A percentile compares a stretch with the other conserved stretches of the same genome.
phyloP scores from a whole-genome alignment of 2,797 vertebrate genomes.

The Parotocinclus haroldoi region DNA sequence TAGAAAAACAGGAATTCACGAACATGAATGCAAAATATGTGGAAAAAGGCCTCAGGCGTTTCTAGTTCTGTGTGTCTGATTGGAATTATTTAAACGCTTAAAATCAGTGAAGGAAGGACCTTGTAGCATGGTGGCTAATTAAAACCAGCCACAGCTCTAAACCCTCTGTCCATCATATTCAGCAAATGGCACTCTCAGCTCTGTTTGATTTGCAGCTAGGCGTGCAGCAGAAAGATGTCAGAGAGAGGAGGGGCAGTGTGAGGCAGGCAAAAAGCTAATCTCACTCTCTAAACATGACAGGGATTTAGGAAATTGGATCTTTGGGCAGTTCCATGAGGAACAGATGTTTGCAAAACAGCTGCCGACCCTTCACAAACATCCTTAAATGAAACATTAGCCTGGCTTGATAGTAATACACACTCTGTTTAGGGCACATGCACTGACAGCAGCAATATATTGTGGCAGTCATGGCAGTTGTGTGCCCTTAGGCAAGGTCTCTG shows the following conservation, averaged over 20 bases:
- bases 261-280: constrained; percentile 52
- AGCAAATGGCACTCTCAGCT: constrained; percentile 32
- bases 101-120: constrained; percentile 36
- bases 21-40: constrained; percentile 22
- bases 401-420: constrained; percentile 25
- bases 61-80: constrained; percentile 22
- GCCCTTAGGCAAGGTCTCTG: constrained; percentile 31
- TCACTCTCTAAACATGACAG: constrained; percentile 50
- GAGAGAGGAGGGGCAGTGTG: constrained; percentile 38
- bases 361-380: constrained; percentile 52
- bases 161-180: constrained; percentile 42
- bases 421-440: constrained; percentile 8
- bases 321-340: constrained; percentile 51
- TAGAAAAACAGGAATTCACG: background rate
- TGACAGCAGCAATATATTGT: constrained; percentile 38
- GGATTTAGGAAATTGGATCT: constrained; percentile 57
- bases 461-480: constrained; percentile 29
- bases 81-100: constrained; percentile 39
- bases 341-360: constrained; percentile 57
- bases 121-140: constrained; percentile 44
- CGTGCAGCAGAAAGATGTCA: constrained; percentile 27
- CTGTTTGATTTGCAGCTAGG: constrained; percentile 51
- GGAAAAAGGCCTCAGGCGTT: constrained; percentile 24
- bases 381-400: constrained; percentile 48
- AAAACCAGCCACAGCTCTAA: constrained; percentile 45